A percentile compares a stretch with the other conserved stretches of the same genome.
phyloP scores from a whole-genome alignment of 2,113 vertebrate genomes.

The Xiphias gladius region DNA sequence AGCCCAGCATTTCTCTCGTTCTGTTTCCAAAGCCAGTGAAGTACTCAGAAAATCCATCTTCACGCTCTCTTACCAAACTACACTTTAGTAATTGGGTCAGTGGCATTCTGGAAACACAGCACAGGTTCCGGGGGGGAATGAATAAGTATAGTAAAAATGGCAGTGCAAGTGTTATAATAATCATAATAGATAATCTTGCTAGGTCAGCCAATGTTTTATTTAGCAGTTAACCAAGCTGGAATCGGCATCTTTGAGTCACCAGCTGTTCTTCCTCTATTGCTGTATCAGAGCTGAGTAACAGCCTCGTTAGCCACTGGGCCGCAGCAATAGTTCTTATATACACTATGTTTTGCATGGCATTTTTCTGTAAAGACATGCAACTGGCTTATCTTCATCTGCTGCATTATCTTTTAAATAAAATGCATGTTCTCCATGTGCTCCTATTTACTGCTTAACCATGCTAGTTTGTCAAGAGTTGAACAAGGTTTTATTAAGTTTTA shows the following conservation, averaged over 20 bases:
- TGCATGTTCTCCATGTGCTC: no score
- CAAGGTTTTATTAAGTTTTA: not conserved
- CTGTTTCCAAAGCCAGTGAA: not conserved
- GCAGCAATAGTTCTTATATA: not conserved
- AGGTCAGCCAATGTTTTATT: conserved; percentile 51
- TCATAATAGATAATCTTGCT: conserved; percentile 26
- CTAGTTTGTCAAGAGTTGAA: not conserved
- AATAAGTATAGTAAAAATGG: conserved; percentile 7
- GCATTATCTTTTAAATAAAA: not conserved
- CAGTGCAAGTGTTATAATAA: conserved; percentile 7
- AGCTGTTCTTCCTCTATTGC: conserved; percentile 24
- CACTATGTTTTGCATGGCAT: not conserved
- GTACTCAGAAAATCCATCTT: not conserved
- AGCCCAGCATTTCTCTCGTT: not conserved
- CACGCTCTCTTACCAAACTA: not conserved
- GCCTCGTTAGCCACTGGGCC: conserved; percentile 8
- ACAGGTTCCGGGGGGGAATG: not conserved
- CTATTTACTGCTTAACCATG: not conserved
- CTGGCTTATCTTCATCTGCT: not conserved
- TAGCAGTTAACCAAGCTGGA: conserved; percentile 43
- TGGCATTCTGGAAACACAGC: not conserved
- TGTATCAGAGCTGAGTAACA: conserved; percentile 7
- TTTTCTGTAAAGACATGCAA: not conserved
- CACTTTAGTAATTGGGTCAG: conserved; percentile 23
- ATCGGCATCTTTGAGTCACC: conserved; percentile 45